Evolutionary conservation across 2,797 vertebrate species (phyloP).

Genomic region (Cheirogaleus major): DNA sequence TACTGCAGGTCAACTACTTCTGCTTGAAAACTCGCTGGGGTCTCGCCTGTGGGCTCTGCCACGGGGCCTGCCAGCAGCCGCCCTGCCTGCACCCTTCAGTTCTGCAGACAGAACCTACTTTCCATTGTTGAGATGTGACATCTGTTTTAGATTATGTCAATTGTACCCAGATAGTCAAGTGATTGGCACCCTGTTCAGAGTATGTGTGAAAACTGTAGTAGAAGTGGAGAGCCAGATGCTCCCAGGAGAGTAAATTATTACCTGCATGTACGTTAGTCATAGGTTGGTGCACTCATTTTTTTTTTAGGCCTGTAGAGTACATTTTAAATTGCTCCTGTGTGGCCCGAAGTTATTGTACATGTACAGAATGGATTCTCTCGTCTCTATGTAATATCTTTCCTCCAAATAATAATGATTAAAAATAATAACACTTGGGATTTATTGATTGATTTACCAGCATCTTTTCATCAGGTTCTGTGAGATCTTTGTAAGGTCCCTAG

Average conservation of each 20-base stretch:
- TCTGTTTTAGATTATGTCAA: slow-evolving; percentile 68
- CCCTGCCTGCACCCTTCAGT: not conserved
- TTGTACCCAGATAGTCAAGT: slow-evolving; percentile 33
- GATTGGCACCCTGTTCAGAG: slow-evolving; percentile 43
- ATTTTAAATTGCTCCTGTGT: not conserved
- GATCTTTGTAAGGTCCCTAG: slow-evolving; percentile 2
- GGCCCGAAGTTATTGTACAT: not conserved
- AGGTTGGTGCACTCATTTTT: not conserved
- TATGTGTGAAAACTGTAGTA: slow-evolving; percentile 35
- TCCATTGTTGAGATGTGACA: slow-evolving; percentile 43
- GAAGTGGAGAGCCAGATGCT: slow-evolving; percentile 37
- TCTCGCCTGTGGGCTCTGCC: not conserved
- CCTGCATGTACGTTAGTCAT: not conserved
- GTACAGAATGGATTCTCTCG: not conserved
- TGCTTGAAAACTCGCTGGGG: not conserved
- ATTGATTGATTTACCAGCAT: not conserved
- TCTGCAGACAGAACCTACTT: slow-evolving; percentile 19
- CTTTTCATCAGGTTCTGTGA: slow-evolving; percentile 16
- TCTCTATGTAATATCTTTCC: not conserved
- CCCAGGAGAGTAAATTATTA: slow-evolving; percentile 16
- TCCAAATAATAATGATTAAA: slow-evolving; percentile 43
- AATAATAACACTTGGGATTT: not conserved
- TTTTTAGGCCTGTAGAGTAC: not conserved
- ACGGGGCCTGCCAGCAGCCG: not conserved
- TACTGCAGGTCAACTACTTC: not conserved